Conservation (phyloP, 2,113 vertebrate genomes). For the Prochilodus magdalenae region DNA sequence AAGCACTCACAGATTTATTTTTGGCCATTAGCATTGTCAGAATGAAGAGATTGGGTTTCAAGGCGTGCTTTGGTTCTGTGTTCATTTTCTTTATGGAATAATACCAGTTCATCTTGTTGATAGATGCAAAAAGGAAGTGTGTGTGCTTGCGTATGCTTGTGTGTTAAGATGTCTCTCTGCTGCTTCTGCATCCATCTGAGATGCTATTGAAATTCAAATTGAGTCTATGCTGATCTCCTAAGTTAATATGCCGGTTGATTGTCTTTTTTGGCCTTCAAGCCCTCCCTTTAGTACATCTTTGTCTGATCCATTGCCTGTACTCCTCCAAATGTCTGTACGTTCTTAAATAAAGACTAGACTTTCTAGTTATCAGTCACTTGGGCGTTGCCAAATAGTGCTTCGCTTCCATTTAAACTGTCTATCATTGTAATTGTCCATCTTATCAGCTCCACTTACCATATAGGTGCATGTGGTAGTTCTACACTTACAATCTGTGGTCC, state of each 20-base stretch:
- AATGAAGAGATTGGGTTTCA: neutral
- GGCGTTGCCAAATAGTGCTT: neutral
- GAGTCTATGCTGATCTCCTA: constrained; percentile 38
- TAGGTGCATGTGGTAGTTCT: no score
- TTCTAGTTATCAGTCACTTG: neutral
- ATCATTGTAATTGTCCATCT: no score
- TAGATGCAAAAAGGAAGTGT: neutral
- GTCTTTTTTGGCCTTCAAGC: constrained; percentile 37
- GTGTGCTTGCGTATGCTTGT: neutral
- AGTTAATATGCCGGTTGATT: constrained; percentile 45
- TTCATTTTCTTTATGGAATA: neutral
- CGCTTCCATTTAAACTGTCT: no score
- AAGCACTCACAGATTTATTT: neutral
- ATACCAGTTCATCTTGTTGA: neutral
- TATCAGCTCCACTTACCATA: no score
- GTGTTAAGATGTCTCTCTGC: constrained; percentile 19
- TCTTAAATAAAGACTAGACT: neutral
- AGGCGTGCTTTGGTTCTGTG: neutral
- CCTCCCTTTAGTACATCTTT: constrained; percentile 17
- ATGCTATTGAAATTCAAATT: constrained; percentile 45
- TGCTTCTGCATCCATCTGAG: constrained; percentile 10
- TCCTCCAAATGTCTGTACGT: neutral
- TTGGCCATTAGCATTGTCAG: neutral
- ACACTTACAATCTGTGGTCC: no score
- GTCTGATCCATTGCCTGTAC: neutral